These are phyloP conservation scores for Sinotaia quadrata DNA, from an alignment of 2,888 invertebrate genomes.

Conservation along the genomic window DNA sequence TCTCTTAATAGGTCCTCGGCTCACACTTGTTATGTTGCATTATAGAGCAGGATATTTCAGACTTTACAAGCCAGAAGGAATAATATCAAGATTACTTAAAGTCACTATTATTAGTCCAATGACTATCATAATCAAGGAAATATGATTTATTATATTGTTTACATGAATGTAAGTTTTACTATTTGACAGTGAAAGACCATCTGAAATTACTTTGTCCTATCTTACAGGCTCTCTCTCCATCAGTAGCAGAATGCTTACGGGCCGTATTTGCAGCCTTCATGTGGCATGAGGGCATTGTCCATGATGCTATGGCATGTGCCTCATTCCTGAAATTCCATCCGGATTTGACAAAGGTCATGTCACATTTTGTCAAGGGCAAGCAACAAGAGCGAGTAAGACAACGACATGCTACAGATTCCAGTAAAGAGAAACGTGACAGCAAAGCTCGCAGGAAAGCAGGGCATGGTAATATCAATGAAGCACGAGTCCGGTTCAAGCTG, in stretches of 20 bases:
- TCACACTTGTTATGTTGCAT: too few species aligned
- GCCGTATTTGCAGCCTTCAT: slow-evolving; percentile 95
- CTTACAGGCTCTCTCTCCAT: slow-evolving; percentile 85
- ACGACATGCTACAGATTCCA: slow-evolving; percentile 63
- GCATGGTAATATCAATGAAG: slow-evolving; percentile 62
- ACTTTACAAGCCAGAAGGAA: too few species aligned
- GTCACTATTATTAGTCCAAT: too few species aligned
- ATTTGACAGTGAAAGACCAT: too few species aligned
- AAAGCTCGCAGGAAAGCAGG: slow-evolving; percentile 36
- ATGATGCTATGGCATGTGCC: slow-evolving; percentile 98
- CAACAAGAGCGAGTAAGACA: slow-evolving; percentile 49
- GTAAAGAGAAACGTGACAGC: slow-evolving; percentile 46
- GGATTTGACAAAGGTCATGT: slow-evolving; percentile 69
- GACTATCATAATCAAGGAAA: too few species aligned
- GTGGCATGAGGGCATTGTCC: slow-evolving; percentile 98
- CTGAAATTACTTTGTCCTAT: not conserved
- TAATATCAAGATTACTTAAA: too few species aligned
- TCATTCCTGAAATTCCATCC: slow-evolving; percentile 90
- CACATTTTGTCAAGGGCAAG: slow-evolving; percentile 55
- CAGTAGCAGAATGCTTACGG: slow-evolving; percentile 91
- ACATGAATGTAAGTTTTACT: too few species aligned
- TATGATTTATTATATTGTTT: too few species aligned
- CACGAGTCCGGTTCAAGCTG: slow-evolving; percentile 58
- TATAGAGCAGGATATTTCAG: too few species aligned
- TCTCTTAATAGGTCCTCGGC: too few species aligned